These are phyloP conservation scores for Nannoperca australis DNA, from an alignment of 2,797 vertebrate species.

Conservation along the genomic window DNA sequence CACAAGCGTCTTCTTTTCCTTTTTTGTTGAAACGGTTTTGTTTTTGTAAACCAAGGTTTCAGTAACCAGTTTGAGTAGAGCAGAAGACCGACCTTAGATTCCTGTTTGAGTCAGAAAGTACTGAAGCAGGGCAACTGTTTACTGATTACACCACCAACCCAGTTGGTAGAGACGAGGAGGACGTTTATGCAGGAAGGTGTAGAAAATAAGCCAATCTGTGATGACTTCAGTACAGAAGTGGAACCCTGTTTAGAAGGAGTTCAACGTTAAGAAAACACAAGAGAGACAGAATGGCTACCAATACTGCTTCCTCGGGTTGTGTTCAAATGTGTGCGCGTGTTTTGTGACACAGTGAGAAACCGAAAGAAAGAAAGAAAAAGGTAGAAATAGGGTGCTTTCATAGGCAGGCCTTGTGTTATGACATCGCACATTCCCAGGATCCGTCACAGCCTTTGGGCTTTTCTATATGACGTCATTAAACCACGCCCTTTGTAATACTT, in stretches of 20 bases:
- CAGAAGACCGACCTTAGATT: conserved; percentile 51
- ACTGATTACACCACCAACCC: conserved; percentile 52
- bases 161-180: conserved; percentile 61
- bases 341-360: not conserved
- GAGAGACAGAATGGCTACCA: not conserved
- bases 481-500: conserved; percentile 59
- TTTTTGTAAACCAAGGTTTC: conserved; percentile 41
- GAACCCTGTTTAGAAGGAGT: conserved; percentile 25
- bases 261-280: not conserved
- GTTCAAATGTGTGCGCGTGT: not conserved
- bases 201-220: conserved; percentile 38
- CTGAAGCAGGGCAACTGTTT: conserved; percentile 59
- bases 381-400: conserved; percentile 30
- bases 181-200: conserved; percentile 54
- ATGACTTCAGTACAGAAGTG: conserved; percentile 29
- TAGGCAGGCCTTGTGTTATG: conserved; percentile 49
- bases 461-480: conserved; percentile 74
- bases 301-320: conserved; percentile 7
- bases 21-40: conserved; percentile 31
- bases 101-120: conserved; percentile 74
- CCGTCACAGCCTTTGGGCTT: conserved; percentile 49
- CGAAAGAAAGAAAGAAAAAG: not conserved
- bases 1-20: conserved; percentile 30
- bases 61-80: conserved; percentile 46
- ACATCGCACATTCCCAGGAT: conserved; percentile 57